Conservation (phyloP, 2,888 invertebrate genomes). For the Unio delphinus region DNA sequence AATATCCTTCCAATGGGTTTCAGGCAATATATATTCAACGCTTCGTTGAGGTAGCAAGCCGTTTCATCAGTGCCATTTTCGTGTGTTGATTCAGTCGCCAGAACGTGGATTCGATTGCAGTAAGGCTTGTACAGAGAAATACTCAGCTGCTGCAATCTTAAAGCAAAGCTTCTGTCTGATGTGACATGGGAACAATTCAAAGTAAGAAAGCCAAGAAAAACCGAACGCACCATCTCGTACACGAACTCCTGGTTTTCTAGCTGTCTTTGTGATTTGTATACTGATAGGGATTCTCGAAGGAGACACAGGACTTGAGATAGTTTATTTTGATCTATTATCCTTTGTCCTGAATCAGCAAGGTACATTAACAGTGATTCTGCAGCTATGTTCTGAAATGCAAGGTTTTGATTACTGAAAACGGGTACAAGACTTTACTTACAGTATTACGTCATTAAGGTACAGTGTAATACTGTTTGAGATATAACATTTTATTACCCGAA, state of each 20-base stretch:
- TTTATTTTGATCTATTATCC: background rate
- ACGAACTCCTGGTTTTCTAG: conserved; percentile 10
- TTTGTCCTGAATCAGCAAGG: conserved; percentile 6
- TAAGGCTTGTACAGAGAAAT: conserved; percentile 16
- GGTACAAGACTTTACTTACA: too few relatives aligned
- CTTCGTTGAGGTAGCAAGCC: conserved; percentile 4
- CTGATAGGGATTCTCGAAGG: conserved; percentile 8
- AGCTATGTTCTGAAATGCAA: conserved; percentile 12
- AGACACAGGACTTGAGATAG: conserved; percentile 9
- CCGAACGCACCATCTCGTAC: conserved; percentile 13
- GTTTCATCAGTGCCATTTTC: conserved; percentile 4
- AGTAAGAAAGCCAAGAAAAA: conserved; percentile 14
- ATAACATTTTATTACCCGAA: too few relatives aligned
- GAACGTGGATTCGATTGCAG: conserved; percentile 13
- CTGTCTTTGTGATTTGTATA: conserved; percentile 10
- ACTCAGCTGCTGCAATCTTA: conserved; percentile 9
- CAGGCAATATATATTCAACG: background rate
- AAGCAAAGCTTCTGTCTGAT: conserved; percentile 10
- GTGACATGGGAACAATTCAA: conserved; percentile 10
- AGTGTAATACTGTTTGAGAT: too few relatives aligned
- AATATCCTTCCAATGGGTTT: conserved; percentile 3
- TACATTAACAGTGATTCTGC: conserved; percentile 14
- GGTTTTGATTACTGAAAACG: too few relatives aligned
- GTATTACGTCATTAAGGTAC: too few relatives aligned
- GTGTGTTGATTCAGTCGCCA: conserved; percentile 1